A percentile compares a stretch with the other conserved stretches of the same genome.
These are phyloP conservation scores for Orthochromis indermauri DNA, from an alignment of 2,113 vertebrate species.

Conservation along the genomic window DNA sequence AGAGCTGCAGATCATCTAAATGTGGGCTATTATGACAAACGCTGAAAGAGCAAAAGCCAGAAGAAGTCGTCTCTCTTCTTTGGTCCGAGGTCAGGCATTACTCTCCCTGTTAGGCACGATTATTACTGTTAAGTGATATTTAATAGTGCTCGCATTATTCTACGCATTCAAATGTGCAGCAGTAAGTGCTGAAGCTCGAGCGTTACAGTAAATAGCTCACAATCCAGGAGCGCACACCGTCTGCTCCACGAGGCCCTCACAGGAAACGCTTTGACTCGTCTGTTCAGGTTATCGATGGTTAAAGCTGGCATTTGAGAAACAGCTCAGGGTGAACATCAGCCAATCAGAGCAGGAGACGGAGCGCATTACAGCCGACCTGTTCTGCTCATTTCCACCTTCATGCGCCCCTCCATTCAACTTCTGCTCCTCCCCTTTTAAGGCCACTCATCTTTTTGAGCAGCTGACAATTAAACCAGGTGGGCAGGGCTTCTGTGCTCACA, in stretches of 20 bases:
- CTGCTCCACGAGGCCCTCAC: rapidly evolving
- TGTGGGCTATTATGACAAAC: background rate
- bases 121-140: background rate
- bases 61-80: background rate
- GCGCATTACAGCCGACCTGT: background rate
- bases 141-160: background rate
- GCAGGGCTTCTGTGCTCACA: background rate
- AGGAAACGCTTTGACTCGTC: background rate
- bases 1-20: background rate
- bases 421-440: background rate
- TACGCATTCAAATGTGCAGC: background rate
- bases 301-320: background rate
- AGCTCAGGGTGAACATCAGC: background rate
- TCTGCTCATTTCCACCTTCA: background rate
- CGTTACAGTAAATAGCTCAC: background rate
- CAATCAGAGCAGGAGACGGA: background rate
- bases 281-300: background rate
- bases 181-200: background rate
- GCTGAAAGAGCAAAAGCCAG: background rate
- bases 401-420: rapidly evolving
- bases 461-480: background rate
- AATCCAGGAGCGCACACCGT: rapidly evolving
- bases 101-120: background rate
- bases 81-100: background rate
- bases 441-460: rapidly evolving